phyloP scores from a whole-genome alignment of 2,888 invertebrate species.

The Strigamia transsilvanica region DNA sequence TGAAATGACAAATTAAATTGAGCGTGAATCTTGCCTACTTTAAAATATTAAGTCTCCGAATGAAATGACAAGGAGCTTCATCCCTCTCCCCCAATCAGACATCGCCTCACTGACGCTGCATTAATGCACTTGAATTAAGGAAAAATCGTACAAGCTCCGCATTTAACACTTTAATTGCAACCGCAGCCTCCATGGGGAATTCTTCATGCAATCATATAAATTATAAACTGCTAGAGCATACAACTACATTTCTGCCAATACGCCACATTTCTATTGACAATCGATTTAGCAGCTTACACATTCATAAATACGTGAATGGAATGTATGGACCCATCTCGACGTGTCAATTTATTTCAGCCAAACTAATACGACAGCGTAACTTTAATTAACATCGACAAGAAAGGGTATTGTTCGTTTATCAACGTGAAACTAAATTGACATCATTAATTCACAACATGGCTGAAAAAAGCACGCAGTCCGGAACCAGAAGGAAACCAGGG shows the following conservation, averaged over 20 bases:
- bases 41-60: conserved; percentile 38
- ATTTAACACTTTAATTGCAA: conserved; percentile 34
- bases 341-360: no score
- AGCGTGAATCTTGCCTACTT: conserved; percentile 34
- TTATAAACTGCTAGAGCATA: conserved; percentile 1
- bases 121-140: conserved; percentile 38
- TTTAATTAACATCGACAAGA: no score
- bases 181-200: conserved; percentile 22
- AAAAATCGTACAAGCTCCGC: conserved; percentile 33
- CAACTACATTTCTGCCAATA: conserved; percentile 9
- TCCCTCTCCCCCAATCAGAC: conserved; percentile 26
- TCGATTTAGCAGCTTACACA: neutral
- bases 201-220: conserved; percentile 17
- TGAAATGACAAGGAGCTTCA: conserved; percentile 35
- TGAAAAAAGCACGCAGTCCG: no score
- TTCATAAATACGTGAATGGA: neutral
- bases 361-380: no score
- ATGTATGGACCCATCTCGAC: no score
- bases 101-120: conserved; percentile 32
- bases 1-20: conserved; percentile 38
- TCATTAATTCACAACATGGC: no score
- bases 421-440: no score
- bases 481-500: no score
- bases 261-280: neutral
- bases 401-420: no score